Conservation (phyloP, 2,797 vertebrate genomes). For the Artibeus jamaicensis region DNA sequence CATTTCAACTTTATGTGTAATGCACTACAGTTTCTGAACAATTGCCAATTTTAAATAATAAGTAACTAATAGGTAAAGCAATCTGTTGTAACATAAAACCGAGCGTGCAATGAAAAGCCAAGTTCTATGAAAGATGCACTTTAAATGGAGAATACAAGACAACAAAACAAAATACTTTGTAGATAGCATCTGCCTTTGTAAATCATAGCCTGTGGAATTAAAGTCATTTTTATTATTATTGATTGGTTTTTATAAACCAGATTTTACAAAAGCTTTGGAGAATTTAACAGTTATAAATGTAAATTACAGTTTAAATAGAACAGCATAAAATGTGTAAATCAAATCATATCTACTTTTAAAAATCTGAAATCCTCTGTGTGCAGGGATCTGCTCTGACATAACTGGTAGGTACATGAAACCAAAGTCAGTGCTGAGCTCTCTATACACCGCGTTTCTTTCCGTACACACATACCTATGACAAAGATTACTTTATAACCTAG, state of each 20-base stretch:
- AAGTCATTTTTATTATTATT: neutral
- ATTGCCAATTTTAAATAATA: neutral
- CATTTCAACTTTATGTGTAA: neutral
- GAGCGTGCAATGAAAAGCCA: neutral
- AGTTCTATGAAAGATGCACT: neutral
- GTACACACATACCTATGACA: neutral
- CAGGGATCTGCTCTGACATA: neutral
- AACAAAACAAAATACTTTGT: neutral
- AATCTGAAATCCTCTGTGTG: neutral
- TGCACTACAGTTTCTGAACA: neutral
- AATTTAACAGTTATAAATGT: neutral
- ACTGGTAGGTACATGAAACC: neutral
- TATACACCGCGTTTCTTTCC: neutral
- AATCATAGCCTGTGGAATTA: neutral
- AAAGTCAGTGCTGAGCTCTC: neutral
- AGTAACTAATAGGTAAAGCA: neutral
- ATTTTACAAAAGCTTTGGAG: neutral
- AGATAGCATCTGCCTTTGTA: neutral
- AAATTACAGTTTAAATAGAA: neutral
- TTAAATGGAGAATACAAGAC: neutral
- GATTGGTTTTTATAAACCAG: neutral
- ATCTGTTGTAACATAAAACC: neutral
- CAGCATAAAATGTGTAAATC: neutral
- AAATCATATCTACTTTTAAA: conserved; percentile 36
- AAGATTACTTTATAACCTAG: neutral